Evolutionary conservation across 2,113 vertebrate species (phyloP), one percentile per base, ranked within the genome.

Genomic region (Paradisaea rubra): DNA sequence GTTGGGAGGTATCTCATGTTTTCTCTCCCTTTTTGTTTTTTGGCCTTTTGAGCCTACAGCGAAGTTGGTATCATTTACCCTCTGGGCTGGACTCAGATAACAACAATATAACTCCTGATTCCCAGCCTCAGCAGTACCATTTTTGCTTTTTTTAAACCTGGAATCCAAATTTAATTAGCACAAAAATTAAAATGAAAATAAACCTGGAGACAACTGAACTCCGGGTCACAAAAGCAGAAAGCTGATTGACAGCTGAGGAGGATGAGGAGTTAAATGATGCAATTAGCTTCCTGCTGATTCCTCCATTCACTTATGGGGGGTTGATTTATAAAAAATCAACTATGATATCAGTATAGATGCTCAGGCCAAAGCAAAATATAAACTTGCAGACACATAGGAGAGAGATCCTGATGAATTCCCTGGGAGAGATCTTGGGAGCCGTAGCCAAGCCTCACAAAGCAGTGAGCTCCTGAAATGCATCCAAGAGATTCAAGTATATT

Each of bases 121-220:
- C 81, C 39, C 64, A 86, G 85, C 50, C 47, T 89, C 44, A 70
- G 72, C 64, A 69, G 31, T 78, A 82, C 47, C 14, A 44, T 64
- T 91, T 91, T 81, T 94, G 63, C 85, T 91, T 88, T 95, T 88
- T 28, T 83, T 22, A 88, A 93, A 72, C 72, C 23, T 78, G 82
- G 49, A 88, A 94, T 91, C 72, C 80, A 95, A 91, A 93, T 93
- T 90, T 88, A 94, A 95, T 95, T 91, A 93, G 76, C 72, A 85
- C 39, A 91, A 84, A 95, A 73, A 91, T 56, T n/a, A 80, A 89
- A 80, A 93, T 50, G 13, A 86, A 89, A 93, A 73, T 91, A 95
- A 95, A 88, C 76, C 64, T 64, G 81, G 47, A 90, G 88, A 94
- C 45, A 80, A 41, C 21, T 81, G 77, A 94, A 79, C 37, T 81